Conservation (phyloP, 2,113 vertebrate genomes). For the Corythornis cristatus region DNA sequence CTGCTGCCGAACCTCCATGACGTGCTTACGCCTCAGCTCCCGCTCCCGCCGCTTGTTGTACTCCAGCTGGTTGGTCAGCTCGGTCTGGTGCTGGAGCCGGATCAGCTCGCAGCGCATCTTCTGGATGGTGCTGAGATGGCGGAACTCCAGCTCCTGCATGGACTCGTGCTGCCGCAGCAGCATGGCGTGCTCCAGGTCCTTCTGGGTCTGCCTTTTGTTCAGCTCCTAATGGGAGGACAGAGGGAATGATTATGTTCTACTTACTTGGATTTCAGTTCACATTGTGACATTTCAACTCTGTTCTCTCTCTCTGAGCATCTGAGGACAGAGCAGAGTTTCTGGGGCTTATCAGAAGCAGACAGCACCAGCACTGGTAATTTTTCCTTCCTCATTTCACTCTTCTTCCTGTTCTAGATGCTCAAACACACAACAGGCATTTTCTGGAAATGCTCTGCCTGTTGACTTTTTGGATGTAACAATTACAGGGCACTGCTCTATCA, state of each 20-base stretch:
- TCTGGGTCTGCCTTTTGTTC: conserved; percentile 97
- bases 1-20: conserved; percentile 98
- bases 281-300: not conserved
- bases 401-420: conserved; percentile 37
- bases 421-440: conserved; percentile 9
- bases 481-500: not conserved
- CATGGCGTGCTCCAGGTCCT: conserved; percentile 98
- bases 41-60: conserved; percentile 98
- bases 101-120: conserved; percentile 94
- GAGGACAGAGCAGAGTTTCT: conserved; percentile 18
- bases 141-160: conserved; percentile 98
- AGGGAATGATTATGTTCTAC: conserved; percentile 3
- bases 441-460: not conserved
- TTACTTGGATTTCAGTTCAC: conserved; percentile 16
- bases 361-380: not conserved
- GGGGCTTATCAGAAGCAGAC: conserved; percentile 12
- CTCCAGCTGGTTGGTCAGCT: conserved; percentile 98
- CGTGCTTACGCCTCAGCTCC: conserved; percentile 94
- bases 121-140: conserved; percentile 95
- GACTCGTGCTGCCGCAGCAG: conserved; percentile 96
- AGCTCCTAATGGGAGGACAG: conserved; percentile 83
- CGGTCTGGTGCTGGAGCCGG: conserved; percentile 95
- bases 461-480: not conserved
- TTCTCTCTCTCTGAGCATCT: not conserved
- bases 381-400: conserved; percentile 55